Percentiles rank a stretch among this genome's conserved stretches.
phyloP scores from a whole-genome alignment of 2,888 invertebrate genomes.

The Platycnemis pennipes region DNA sequence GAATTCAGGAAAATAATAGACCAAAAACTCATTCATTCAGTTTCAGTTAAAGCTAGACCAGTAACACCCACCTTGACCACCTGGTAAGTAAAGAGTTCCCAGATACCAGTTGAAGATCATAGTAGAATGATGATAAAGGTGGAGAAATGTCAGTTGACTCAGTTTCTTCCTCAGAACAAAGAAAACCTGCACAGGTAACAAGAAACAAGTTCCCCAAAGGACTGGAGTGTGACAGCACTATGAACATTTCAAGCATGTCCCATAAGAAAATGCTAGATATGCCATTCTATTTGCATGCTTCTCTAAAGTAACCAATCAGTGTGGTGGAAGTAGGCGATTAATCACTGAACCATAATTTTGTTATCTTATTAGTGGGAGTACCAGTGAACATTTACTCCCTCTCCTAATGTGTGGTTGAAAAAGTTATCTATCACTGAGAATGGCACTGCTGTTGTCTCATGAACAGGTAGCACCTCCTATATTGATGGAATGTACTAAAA shows the following conservation, averaged over 20 bases:
- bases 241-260: conserved; percentile 29
- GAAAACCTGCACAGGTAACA: conserved; percentile 74
- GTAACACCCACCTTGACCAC: conserved; percentile 76
- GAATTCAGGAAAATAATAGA: conserved; percentile 19
- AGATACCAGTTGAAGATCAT: conserved; percentile 80
- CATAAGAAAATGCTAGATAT: conserved; percentile 72
- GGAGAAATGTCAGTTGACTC: conserved; percentile 79
- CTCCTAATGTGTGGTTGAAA: too few relatives aligned
- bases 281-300: conserved; percentile 53
- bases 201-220: conserved; percentile 48
- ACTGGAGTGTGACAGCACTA: conserved; percentile 29
- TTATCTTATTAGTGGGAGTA: too few relatives aligned
- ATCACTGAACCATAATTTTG: too few relatives aligned
- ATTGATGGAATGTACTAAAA: too few relatives aligned
- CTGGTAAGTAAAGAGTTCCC: conserved; percentile 79
- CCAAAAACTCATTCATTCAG: background rate
- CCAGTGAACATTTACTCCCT: too few relatives aligned
- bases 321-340: background rate
- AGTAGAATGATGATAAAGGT: conserved; percentile 80
- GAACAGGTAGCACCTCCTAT: too few relatives aligned
- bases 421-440: too few relatives aligned
- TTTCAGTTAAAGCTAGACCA: conserved; percentile 28
- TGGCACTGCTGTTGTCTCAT: too few relatives aligned
- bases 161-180: conserved; percentile 79
- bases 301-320: conserved; percentile 45